phyloP scores from a whole-genome alignment of 2,888 invertebrate genomes.

The Imbricaverruca yamaguchii region DNA sequence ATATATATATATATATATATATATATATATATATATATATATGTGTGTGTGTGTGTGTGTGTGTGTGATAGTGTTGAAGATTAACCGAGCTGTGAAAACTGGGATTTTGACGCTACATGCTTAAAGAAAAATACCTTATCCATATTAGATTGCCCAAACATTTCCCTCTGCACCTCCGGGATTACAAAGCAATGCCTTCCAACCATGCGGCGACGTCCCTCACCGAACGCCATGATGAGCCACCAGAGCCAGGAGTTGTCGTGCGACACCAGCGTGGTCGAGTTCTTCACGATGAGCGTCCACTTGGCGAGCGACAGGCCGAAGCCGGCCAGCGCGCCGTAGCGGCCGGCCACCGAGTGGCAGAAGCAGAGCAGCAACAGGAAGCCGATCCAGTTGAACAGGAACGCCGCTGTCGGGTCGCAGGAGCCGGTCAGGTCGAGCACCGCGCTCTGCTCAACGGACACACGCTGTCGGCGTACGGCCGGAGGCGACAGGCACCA shows the following conservation, averaged over 20 bases:
- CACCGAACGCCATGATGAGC: conserved; percentile 84
- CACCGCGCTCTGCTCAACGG: too few species aligned
- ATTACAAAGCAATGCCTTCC: not conserved
- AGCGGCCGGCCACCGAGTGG: conserved; percentile 85
- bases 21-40: not conserved
- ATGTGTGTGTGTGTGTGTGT: too few species aligned
- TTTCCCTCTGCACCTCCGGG: too few species aligned
- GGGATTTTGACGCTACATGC: too few species aligned
- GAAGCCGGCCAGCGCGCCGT: conserved; percentile 86
- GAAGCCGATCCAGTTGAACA: conserved; percentile 95
- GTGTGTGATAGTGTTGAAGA: too few species aligned
- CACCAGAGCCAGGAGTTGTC: conserved; percentile 90
- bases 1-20: not conserved
- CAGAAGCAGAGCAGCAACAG: conserved; percentile 86
- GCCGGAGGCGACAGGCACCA: too few species aligned
- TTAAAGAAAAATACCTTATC: too few species aligned
- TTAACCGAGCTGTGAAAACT: too few species aligned
- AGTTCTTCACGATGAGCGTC: conserved; percentile 88
- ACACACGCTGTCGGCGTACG: too few species aligned
- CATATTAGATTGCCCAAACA: too few species aligned
- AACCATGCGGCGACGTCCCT: conserved; percentile 36
- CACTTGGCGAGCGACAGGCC: conserved; percentile 89
- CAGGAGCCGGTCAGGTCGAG: too few species aligned
- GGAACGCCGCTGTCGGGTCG: conserved; percentile 65
- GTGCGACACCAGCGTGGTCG: conserved; percentile 74